These are phyloP conservation scores for Medauroidea extradentata DNA, from an alignment of 1,140 invertebrate genomes.

Conservation along the genomic window DNA sequence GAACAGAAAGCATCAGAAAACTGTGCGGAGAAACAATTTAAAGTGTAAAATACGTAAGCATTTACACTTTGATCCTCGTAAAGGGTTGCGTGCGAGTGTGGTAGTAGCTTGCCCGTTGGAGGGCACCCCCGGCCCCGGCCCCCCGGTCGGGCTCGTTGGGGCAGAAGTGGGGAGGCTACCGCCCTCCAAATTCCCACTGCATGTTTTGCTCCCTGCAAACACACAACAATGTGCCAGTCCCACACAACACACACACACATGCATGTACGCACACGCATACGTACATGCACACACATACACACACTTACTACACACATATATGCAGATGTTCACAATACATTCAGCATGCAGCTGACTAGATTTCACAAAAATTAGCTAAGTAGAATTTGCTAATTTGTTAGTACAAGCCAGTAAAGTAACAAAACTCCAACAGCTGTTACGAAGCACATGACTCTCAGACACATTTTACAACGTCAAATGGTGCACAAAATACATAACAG, in stretches of 20 bases:
- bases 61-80: conserved; percentile 76
- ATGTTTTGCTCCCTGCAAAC: conserved; percentile 38
- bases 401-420: no score
- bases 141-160: conserved; percentile 54
- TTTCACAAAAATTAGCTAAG: no score
- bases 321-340: conserved; percentile 24
- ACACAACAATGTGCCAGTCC: conserved; percentile 17
- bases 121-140: conserved; percentile 30
- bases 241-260: conserved; percentile 51
- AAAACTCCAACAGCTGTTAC: no score
- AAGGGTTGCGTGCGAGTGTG: conserved; percentile 62
- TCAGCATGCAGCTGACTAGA: no score
- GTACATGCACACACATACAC: conserved; percentile 50
- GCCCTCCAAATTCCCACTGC: conserved; percentile 48
- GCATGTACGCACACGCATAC: conserved; percentile 69
- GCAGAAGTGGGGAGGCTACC: conserved; percentile 52
- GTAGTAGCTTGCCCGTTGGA: conserved; percentile 23
- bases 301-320: conserved; percentile 69
- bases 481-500: no score
- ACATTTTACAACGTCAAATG: no score
- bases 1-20: no score
- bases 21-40: no score
- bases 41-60: no score
- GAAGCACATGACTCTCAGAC: no score
- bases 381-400: no score